phyloP scores from a whole-genome alignment of 2,797 vertebrate species.

The Typhlichthys eigenmanni region DNA sequence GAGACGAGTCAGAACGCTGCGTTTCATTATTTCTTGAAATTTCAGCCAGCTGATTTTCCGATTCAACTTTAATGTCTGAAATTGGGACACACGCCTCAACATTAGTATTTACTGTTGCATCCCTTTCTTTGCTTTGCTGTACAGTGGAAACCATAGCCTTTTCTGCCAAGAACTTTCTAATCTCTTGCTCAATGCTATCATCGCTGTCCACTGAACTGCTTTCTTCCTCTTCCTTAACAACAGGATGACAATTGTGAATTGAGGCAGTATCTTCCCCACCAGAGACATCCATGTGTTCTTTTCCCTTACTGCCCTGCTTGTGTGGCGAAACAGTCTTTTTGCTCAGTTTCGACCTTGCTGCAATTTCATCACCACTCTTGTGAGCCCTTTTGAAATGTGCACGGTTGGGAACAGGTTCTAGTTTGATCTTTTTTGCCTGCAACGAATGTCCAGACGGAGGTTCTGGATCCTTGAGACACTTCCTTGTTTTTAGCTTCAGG shows the following conservation, averaged over 20 bases:
- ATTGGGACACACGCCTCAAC: slow-evolving; percentile 3
- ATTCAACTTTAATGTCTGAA: slow-evolving; percentile 51
- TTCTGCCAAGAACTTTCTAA: slow-evolving; percentile 89
- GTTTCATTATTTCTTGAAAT: slow-evolving; percentile 46
- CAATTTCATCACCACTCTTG: slow-evolving; percentile 39
- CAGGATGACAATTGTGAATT: slow-evolving; percentile 7
- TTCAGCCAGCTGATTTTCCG: slow-evolving; percentile 66
- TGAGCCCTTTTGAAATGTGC: slow-evolving; percentile 63
- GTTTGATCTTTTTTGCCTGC: slow-evolving; percentile 64
- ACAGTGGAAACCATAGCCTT: slow-evolving; percentile 83
- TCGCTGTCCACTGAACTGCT: slow-evolving; percentile 92
- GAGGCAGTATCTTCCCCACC: slow-evolving; percentile 12
- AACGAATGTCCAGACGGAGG: slow-evolving; percentile 44
- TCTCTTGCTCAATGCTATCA: slow-evolving; percentile 95
- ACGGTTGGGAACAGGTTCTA: slow-evolving; percentile 37
- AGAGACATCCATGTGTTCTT: slow-evolving; percentile 28
- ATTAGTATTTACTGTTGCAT: slow-evolving; percentile 32
- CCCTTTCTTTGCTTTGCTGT: slow-evolving; percentile 44
- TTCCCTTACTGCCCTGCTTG: slow-evolving; percentile 38
- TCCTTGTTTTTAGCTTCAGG: slow-evolving; percentile 75
- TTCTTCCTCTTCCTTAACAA: slow-evolving; percentile 70
- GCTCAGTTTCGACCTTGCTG: slow-evolving; percentile 35
- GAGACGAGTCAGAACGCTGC: slow-evolving; percentile 26
- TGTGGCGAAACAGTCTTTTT: slow-evolving; percentile 38
- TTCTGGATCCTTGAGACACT: slow-evolving; percentile 73